A percentile compares a stretch with the other conserved stretches of the same genome.
Evolutionary conservation across 2,797 vertebrate species (phyloP).

Genomic region (Aldrovandia affinis): DNA sequence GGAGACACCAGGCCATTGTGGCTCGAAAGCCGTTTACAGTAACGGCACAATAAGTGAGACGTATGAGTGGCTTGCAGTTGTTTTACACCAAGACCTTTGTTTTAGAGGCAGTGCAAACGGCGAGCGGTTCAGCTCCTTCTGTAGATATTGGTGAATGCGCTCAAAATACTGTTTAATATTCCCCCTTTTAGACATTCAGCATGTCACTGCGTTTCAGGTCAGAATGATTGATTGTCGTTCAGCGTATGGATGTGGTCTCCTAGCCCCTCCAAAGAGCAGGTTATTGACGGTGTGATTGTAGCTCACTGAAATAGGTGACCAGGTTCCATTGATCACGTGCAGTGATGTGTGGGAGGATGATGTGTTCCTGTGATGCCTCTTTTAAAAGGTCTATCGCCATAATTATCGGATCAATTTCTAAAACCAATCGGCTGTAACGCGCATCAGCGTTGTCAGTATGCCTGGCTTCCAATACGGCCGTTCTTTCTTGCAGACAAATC

Average conservation of each 20-base stretch:
- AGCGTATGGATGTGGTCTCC: not conserved
- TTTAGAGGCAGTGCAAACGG: not conserved
- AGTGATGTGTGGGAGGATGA: not conserved
- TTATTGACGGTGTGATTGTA: not conserved
- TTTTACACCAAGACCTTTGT: not conserved
- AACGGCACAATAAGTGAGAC: not conserved
- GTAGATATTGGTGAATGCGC: not conserved
- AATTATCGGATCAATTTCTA: not conserved
- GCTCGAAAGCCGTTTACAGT: not conserved
- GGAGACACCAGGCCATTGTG: not conserved
- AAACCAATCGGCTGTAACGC: not conserved
- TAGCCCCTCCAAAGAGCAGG: not conserved
- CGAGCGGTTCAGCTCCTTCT: not conserved
- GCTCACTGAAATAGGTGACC: not conserved
- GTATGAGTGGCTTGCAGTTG: constrained; percentile 1
- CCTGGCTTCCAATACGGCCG: not conserved
- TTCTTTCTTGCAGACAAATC: not conserved
- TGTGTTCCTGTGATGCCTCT: not conserved
- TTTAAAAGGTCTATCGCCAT: not conserved
- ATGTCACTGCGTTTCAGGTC: not conserved
- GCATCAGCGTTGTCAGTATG: not conserved
- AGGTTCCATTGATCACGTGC: not conserved
- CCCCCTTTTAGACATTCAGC: not conserved
- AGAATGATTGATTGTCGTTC: not conserved
- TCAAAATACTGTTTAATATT: not conserved